Conservation (phyloP, 30 jellyfish, hydroid and myxozoan genomes). For the Aurelia aurita complex sp. Pacific region DNA sequence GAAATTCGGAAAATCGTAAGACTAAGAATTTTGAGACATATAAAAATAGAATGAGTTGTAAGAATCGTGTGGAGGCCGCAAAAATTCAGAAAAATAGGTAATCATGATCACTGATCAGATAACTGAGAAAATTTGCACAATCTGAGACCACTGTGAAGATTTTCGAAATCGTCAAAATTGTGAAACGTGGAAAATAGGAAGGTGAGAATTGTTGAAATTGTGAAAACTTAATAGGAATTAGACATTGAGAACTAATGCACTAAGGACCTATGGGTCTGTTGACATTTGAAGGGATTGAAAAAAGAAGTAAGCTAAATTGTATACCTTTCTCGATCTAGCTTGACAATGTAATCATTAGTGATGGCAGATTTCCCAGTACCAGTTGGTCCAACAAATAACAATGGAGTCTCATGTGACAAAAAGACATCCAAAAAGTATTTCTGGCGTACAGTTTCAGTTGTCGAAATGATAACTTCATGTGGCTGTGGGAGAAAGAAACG, state of each 20-base stretch:
- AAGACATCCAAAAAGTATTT: slow-evolving; percentile 49
- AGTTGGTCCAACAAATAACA: slow-evolving; percentile 65
- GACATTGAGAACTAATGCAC: background rate
- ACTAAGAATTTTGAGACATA: no score
- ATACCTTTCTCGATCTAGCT: slow-evolving; percentile 57
- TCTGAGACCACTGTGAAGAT: no score
- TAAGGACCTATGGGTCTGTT: background rate
- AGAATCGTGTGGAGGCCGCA: no score
- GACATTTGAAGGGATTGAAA: background rate
- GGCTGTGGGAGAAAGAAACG: slow-evolving; percentile 14
- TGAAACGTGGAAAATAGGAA: no score
- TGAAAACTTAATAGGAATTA: background rate
- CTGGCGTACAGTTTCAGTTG: slow-evolving; percentile 64
- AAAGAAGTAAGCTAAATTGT: background rate
- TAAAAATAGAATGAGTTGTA: no score
- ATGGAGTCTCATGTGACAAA: slow-evolving; percentile 54
- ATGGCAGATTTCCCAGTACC: slow-evolving; percentile 71
- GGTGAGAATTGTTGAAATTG: no score
- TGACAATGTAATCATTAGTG: slow-evolving; percentile 38
- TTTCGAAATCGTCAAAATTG: no score
- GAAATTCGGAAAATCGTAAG: no score
- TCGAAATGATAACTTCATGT: slow-evolving; percentile 60
- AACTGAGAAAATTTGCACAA: no score
- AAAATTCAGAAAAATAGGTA: no score
- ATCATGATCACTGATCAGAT: no score